A percentile compares a stretch with the other conserved stretches of the same genome.
These are phyloP conservation scores for Daktulosphaira vitifoliae DNA, from an alignment of 1,140 invertebrate genomes.

Conservation along the genomic window DNA sequence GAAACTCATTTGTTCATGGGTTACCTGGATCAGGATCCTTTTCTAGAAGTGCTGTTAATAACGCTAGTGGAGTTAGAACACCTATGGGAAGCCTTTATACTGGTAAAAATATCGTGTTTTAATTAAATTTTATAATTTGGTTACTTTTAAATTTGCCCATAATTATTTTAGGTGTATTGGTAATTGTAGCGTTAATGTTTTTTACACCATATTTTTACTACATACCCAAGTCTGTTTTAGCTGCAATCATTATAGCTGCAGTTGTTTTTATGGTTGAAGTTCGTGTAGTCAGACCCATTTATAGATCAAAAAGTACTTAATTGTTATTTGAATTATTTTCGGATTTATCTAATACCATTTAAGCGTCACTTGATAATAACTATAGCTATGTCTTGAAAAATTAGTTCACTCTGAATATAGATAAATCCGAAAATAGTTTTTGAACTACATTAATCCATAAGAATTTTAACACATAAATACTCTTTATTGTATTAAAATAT, in stretches of 20 bases:
- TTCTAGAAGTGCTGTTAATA: constrained; percentile 79
- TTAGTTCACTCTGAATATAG: too few species aligned
- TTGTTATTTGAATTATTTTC: background rate
- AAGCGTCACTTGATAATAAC: too few species aligned
- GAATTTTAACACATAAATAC: too few species aligned
- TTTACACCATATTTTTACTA: constrained; percentile 74
- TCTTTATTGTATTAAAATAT: background rate
- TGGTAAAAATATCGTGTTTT: constrained; percentile 40
- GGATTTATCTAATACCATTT: too few species aligned
- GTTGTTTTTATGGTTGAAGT: constrained; percentile 77
- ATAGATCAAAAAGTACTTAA: constrained; percentile 57
- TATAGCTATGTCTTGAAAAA: too few species aligned
- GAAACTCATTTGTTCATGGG: constrained; percentile 76
- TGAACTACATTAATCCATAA: too few species aligned
- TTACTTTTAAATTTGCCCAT: too few species aligned
- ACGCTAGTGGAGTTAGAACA: constrained; percentile 77
- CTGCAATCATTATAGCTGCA: constrained; percentile 73
- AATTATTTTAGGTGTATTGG: constrained; percentile 48
- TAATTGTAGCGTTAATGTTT: constrained; percentile 66
- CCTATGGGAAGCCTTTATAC: constrained; percentile 78
- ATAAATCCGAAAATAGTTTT: too few species aligned
- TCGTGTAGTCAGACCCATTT: constrained; percentile 65
- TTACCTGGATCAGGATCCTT: constrained; percentile 79
- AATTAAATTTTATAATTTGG: too few species aligned
- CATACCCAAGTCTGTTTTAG: constrained; percentile 69